phyloP scores from a whole-genome alignment of 2,888 invertebrate species.

The Diabrotica balteata region DNA sequence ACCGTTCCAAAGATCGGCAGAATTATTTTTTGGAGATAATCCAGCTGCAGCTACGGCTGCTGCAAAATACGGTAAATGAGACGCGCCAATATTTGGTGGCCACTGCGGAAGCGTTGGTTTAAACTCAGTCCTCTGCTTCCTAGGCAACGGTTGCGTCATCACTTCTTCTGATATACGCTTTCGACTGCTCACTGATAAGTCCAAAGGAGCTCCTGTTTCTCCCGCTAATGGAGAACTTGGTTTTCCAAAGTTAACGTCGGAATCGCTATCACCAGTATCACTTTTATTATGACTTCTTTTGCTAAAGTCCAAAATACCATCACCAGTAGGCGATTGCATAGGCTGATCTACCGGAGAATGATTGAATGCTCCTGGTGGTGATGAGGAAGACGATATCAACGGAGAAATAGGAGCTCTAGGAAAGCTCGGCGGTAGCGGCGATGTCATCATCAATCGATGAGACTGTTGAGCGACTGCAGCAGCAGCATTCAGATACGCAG shows the following conservation, averaged over 20 bases:
- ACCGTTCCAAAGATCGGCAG: slow-evolving; percentile 73
- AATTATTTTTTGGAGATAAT: slow-evolving; percentile 75
- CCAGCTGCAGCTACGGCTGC: slow-evolving; percentile 75
- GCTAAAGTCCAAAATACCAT: slow-evolving; percentile 82
- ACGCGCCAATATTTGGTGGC: slow-evolving; percentile 78
- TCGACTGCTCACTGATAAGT: slow-evolving; percentile 80
- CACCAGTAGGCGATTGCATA: slow-evolving; percentile 66
- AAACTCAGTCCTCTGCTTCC: slow-evolving; percentile 74
- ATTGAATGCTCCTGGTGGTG: slow-evolving; percentile 57
- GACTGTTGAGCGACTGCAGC: slow-evolving; percentile 73
- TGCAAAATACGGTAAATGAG: slow-evolving; percentile 82
- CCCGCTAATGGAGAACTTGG: slow-evolving; percentile 64
- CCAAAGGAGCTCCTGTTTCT: slow-evolving; percentile 75
- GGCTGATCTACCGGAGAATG: slow-evolving; percentile 60
- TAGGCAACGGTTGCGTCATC: slow-evolving; percentile 68
- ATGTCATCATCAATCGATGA: slow-evolving; percentile 76
- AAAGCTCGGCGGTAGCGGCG: slow-evolving; percentile 62
- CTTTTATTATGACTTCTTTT: slow-evolving; percentile 62
- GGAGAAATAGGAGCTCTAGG: slow-evolving; percentile 70
- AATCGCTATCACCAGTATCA: slow-evolving; percentile 62
- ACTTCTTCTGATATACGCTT: slow-evolving; percentile 71
- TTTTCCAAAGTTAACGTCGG: slow-evolving; percentile 77
- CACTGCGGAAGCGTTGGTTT: slow-evolving; percentile 72
- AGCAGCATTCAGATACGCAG: slow-evolving; percentile 76
- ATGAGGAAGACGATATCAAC: slow-evolving; percentile 73